Percentiles rank a stretch among this genome's conserved stretches.
phyloP scores from a whole-genome alignment of 2,888 invertebrate genomes.

The Scaptomyza cyrtandrae region DNA sequence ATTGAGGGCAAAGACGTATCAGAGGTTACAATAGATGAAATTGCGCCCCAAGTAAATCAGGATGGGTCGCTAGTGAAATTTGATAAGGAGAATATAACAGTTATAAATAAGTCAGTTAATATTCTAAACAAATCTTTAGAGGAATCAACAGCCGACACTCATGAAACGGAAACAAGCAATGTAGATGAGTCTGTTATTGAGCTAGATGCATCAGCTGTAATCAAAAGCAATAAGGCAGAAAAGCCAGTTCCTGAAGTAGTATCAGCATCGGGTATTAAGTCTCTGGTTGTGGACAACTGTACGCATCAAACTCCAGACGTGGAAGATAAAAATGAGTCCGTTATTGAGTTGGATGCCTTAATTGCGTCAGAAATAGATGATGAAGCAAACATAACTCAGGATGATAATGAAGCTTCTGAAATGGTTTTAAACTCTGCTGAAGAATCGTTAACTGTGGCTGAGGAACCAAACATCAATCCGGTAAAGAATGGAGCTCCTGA shows the following conservation, averaged over 20 bases:
- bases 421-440: neutral
- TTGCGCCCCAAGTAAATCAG: neutral
- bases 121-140: neutral
- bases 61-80: too few relatives aligned
- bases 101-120: neutral
- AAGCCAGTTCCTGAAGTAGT: neutral
- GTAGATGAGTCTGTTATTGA: too few relatives aligned
- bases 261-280: neutral
- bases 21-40: neutral
- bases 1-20: neutral
- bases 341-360: constrained; percentile 6
- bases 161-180: neutral
- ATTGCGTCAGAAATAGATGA: neutral
- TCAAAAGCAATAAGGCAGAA: neutral
- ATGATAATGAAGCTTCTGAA: neutral
- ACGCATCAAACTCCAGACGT: neutral
- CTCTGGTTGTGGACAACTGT: neutral
- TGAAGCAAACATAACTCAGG: neutral
- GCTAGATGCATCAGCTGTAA: neutral
- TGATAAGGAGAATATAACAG: neutral
- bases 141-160: neutral
- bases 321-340: neutral
- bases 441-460: neutral
- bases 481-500: neutral
- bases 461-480: neutral